Percentiles rank a stretch among this genome's conserved stretches.
Evolutionary conservation across 1,140 invertebrate species (phyloP).

Genomic region (Heliconius hermathena): DNA sequence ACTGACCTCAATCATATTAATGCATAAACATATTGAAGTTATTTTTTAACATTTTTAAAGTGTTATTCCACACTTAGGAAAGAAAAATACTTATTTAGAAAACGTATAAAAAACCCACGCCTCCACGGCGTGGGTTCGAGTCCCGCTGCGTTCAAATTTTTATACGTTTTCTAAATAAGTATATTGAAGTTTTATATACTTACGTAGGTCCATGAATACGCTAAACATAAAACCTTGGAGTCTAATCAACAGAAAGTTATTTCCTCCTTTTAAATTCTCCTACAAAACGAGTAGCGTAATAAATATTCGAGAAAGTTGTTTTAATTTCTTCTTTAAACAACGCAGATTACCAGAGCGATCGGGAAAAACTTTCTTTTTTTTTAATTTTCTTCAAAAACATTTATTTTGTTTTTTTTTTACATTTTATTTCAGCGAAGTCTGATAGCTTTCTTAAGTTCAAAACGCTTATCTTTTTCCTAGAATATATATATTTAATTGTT

Average conservation of each 20-base stretch:
- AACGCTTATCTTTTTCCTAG: slow-evolving; percentile 57
- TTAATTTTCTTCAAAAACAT: slow-evolving; percentile 80
- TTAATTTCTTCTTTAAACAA: slow-evolving; percentile 80
- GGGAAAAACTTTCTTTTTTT: slow-evolving; percentile 76
- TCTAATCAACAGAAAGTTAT: slow-evolving; percentile 38
- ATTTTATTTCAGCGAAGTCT: slow-evolving; percentile 75
- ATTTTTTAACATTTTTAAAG: no score
- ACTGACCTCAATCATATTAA: not conserved
- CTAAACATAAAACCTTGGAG: slow-evolving; percentile 39
- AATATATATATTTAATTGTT: slow-evolving; percentile 56
- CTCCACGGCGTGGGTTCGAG: no score
- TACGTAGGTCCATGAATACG: not conserved
- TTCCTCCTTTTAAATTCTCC: slow-evolving; percentile 48
- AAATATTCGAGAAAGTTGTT: slow-evolving; percentile 80
- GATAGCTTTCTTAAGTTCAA: slow-evolving; percentile 75
- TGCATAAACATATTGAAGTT: no score
- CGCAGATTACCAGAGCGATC: slow-evolving; percentile 75
- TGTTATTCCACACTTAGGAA: no score
- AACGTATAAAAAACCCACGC: no score
- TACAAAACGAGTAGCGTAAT: slow-evolving; percentile 75
- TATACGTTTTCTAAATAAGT: no score
- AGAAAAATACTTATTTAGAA: no score
- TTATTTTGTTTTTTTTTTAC: slow-evolving; percentile 74
- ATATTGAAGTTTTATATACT: not conserved
- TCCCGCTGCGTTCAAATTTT: no score